A percentile compares a stretch with the other conserved stretches of the same genome.
Evolutionary conservation across 2,113 vertebrate species (phyloP).

Genomic region (Mionectes macconnelli): DNA sequence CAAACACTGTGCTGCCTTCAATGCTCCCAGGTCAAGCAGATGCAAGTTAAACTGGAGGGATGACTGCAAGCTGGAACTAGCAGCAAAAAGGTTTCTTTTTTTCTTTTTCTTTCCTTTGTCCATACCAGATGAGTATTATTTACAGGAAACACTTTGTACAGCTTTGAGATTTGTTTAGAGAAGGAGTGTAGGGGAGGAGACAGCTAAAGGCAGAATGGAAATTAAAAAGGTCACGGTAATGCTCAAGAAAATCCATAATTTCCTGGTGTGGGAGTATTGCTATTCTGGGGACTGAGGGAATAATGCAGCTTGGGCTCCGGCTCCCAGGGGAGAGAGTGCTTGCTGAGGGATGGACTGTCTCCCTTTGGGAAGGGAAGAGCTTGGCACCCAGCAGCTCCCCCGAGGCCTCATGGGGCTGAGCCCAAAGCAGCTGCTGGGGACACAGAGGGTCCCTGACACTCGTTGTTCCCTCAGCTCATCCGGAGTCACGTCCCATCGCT

Average conservation of each 20-base stretch:
- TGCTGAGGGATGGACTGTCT: neutral
- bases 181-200: conserved; percentile 39
- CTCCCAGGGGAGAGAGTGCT: neutral
- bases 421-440: neutral
- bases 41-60: neutral
- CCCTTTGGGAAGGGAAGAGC: neutral
- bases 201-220: conserved; percentile 47
- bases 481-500: neutral
- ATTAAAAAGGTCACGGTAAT: conserved; percentile 11
- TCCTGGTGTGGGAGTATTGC: conserved; percentile 39
- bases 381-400: neutral
- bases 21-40: neutral
- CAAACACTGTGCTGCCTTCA: accelerated
- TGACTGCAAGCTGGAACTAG: conserved; percentile 22
- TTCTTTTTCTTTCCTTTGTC: neutral
- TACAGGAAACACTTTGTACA: conserved; percentile 46
- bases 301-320: neutral
- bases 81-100: neutral
- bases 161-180: conserved; percentile 40
- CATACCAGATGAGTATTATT: conserved; percentile 44
- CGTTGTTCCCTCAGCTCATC: accelerated
- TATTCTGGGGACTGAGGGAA: neutral
- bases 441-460: neutral
- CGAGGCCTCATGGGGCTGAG: accelerated
- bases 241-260: conserved; percentile 32